Percentiles rank a stretch among this genome's conserved stretches.
Conservation (phyloP, 2,888 invertebrate genomes). For the Seira sanloemensis region DNA sequence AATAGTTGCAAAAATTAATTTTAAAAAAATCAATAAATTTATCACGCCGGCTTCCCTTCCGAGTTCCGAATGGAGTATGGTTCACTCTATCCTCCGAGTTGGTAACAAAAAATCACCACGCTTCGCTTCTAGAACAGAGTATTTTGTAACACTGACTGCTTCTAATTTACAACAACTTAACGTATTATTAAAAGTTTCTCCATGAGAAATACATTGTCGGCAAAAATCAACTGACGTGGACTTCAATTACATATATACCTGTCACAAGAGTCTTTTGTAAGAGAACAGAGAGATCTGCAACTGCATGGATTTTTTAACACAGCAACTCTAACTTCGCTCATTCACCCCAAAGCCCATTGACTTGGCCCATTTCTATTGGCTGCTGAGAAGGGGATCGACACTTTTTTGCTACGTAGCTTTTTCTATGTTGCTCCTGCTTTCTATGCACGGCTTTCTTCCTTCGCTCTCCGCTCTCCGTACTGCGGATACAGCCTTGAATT, state of each 20-base stretch:
- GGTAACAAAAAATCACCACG: slow-evolving; percentile 20
- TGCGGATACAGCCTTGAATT: slow-evolving; percentile 2
- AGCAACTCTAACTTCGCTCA: slow-evolving; percentile 24
- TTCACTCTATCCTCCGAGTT: background rate
- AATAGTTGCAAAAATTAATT: background rate
- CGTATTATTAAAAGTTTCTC: background rate
- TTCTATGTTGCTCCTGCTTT: background rate
- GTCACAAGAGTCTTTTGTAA: too few species aligned
- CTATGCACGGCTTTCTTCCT: background rate
- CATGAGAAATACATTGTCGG: slow-evolving; percentile 18
- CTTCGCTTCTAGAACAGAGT: slow-evolving; percentile 3
- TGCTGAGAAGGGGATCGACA: background rate
- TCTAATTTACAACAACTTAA: background rate
- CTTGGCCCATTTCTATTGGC: slow-evolving; percentile 65
- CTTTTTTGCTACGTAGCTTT: background rate
- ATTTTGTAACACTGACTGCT: too few species aligned
- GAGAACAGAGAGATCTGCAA: too few species aligned
- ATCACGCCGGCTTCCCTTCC: background rate
- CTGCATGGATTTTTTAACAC: too few species aligned
- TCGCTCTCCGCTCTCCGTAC: background rate
- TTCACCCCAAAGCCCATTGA: slow-evolving; percentile 59
- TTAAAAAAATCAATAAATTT: background rate
- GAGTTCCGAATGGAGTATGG: background rate
- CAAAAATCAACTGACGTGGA: slow-evolving; percentile 53
- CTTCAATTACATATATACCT: too few species aligned